Evolutionary conservation across 2,113 vertebrate genomes (phyloP).

Genomic region (Chionodraco myersi): DNA sequence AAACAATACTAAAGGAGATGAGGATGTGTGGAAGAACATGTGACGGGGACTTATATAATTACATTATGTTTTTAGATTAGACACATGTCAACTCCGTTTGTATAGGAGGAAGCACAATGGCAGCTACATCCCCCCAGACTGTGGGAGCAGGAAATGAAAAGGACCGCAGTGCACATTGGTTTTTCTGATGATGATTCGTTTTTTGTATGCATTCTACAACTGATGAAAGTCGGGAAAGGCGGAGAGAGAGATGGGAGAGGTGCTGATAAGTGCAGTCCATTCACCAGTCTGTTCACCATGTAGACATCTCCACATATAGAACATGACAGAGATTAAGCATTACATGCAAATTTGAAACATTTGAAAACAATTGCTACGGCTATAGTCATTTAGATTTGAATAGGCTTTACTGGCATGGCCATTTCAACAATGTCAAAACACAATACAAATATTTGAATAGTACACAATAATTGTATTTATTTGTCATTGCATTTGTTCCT

Average conservation of each 20-base stretch:
- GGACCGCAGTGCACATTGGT: too few species aligned
- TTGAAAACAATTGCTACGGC: neutral
- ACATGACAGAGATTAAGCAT: neutral
- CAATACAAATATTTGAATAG: too few species aligned
- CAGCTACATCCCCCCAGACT: neutral
- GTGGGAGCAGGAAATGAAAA: neutral
- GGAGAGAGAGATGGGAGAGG: too few species aligned
- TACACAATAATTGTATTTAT: neutral
- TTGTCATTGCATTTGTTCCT: conserved; percentile 3
- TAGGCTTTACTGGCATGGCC: too few species aligned
- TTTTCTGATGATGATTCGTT: too few species aligned
- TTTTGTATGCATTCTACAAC: too few species aligned
- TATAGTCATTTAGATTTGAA: neutral
- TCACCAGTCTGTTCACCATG: neutral
- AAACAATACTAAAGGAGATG: neutral
- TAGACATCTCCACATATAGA: neutral
- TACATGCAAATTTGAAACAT: neutral
- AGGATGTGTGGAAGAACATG: neutral
- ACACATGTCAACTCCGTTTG: neutral
- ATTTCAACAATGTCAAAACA: too few species aligned
- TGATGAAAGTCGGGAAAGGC: too few species aligned
- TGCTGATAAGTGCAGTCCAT: too few species aligned
- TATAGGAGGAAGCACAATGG: neutral
- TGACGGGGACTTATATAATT: neutral
- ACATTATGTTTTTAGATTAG: neutral